These are phyloP conservation scores for Temnothorax nylanderi DNA, from an alignment of 1,140 invertebrate genomes.

Conservation along the genomic window DNA sequence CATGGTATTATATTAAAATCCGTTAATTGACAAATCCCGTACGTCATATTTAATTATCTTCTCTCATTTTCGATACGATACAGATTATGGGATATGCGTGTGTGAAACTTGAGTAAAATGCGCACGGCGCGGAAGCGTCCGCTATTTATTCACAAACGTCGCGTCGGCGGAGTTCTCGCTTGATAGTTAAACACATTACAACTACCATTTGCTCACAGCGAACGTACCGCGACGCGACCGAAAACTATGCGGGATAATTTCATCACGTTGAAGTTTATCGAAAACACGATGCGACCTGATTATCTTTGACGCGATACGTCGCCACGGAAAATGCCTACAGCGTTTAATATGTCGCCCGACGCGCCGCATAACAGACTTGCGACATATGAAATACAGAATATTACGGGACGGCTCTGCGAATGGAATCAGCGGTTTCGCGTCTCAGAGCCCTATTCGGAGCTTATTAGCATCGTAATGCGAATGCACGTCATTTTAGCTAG, in stretches of 20 bases:
- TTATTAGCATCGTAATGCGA: constrained; percentile 28
- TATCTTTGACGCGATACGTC: constrained; percentile 42
- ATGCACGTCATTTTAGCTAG: neutral
- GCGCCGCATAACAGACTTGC: constrained; percentile 19
- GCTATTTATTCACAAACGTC: constrained; percentile 35
- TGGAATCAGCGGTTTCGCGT: constrained; percentile 17
- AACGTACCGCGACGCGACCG: neutral
- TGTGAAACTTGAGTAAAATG: neutral
- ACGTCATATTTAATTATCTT: constrained; percentile 2
- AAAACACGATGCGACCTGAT: constrained; percentile 43
- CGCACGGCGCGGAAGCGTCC: neutral
- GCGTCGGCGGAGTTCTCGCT: constrained; percentile 11
- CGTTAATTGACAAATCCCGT: neutral
- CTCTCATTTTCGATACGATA: neutral
- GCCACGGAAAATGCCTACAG: constrained; percentile 38
- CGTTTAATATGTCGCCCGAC: constrained; percentile 37
- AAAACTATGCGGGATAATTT: constrained; percentile 50
- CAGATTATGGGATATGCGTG: neutral
- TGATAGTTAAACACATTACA: constrained; percentile 40
- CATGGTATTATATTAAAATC: constrained; percentile 19
- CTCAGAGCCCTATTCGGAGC: neutral
- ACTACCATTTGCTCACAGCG: constrained; percentile 10
- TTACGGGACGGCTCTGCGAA: neutral
- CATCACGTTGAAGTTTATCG: constrained; percentile 52
- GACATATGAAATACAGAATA: constrained; percentile 39